These are phyloP conservation scores for Anolis apletophallus DNA, from an alignment of 2,797 vertebrate genomes.

Conservation along the genomic window DNA sequence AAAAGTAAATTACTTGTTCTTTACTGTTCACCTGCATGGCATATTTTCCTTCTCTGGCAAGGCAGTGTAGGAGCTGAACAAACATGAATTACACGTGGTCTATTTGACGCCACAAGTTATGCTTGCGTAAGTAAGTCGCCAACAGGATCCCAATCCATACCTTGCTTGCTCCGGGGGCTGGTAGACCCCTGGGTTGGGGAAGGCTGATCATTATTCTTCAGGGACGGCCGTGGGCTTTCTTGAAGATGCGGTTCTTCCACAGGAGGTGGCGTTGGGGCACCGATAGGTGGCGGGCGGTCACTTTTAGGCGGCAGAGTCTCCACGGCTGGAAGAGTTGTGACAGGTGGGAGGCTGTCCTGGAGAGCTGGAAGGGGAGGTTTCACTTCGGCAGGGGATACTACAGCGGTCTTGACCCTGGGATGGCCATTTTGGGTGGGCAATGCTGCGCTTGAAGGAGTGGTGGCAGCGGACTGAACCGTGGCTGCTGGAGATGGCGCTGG, in stretches of 20 bases:
- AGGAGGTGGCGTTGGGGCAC: neutral
- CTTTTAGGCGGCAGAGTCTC: neutral
- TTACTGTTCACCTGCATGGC: too few relatives aligned
- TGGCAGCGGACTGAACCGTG: neutral
- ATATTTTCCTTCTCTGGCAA: too few relatives aligned
- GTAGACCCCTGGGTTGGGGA: constrained; percentile 19
- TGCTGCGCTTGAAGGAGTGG: fast-evolving
- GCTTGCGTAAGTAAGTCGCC: too few relatives aligned
- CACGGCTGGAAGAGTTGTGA: neutral
- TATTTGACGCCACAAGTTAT: too few relatives aligned
- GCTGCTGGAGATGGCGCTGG: constrained; percentile 36
- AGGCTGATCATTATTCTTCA: neutral
- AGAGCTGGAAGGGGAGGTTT: neutral
- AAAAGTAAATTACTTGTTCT: too few relatives aligned
- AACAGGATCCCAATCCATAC: constrained; percentile 45
- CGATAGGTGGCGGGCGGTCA: neutral
- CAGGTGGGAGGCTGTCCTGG: neutral
- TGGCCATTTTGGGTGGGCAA: constrained; percentile 1
- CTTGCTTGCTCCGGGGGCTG: constrained; percentile 74
- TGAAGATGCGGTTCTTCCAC: neutral
- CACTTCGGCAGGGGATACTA: neutral
- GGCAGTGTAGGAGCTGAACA: too few relatives aligned
- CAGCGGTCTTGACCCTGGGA: neutral
- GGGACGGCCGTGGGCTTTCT: neutral
- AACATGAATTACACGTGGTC: too few relatives aligned